Conservation (phyloP, 2,113 vertebrate species). For the Eleginops maclovinus region DNA sequence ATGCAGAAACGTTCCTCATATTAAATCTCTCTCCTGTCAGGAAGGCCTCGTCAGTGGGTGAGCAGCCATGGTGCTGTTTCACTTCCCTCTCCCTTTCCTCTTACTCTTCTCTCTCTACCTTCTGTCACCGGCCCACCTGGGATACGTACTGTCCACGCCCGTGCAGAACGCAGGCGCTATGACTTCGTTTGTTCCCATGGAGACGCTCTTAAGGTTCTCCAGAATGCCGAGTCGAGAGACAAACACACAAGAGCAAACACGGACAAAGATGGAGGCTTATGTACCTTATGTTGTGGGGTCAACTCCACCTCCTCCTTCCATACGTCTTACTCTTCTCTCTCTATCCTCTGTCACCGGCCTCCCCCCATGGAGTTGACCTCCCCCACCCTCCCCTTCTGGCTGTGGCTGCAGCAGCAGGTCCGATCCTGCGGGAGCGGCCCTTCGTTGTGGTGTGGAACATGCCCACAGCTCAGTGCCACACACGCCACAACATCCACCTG, state of each 20-base stretch:
- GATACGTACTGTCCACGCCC: conserved; percentile 86
- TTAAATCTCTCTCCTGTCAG: conserved; percentile 46
- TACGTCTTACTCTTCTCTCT: conserved; percentile 20
- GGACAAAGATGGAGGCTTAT: conserved; percentile 3
- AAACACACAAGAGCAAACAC: background rate
- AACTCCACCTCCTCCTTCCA: conserved; percentile 20
- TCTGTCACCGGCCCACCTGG: conserved; percentile 91
- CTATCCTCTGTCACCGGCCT: background rate
- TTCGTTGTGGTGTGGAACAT: conserved; percentile 92
- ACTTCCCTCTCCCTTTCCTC: conserved; percentile 26
- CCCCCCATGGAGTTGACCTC: background rate
- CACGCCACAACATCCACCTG: conserved; percentile 78
- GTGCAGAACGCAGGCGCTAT: conserved; percentile 90
- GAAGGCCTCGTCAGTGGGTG: conserved; percentile 22
- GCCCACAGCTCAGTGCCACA: conserved; percentile 83
- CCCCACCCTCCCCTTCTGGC: background rate
- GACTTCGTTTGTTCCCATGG: conserved; percentile 81
- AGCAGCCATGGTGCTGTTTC: conserved; percentile 64
- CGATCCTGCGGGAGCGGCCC: conserved; percentile 59
- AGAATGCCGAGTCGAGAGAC: conserved; percentile 28
- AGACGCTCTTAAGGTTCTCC: conserved; percentile 85
- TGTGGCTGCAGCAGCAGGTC: conserved; percentile 26
- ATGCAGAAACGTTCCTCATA: background rate
- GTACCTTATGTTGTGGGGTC: background rate
- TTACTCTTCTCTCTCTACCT: conserved; percentile 17